Base-by-base conservation (phyloP, 2,888 invertebrate genomes). In the Loripinus fragilis region DNA sequence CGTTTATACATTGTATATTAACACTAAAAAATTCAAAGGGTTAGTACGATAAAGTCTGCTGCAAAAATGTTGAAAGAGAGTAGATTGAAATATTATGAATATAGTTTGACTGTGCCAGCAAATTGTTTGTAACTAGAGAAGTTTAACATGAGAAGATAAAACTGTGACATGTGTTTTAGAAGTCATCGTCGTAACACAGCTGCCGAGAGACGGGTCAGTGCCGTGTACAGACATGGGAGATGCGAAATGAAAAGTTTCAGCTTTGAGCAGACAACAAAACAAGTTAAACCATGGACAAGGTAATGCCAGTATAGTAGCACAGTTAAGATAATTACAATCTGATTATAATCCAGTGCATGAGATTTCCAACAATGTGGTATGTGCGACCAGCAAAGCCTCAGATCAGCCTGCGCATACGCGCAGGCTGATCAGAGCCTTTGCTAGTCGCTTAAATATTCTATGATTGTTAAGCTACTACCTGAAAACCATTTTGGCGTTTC, bases 171-270 rank as follows among this genome's bases (percentile, higher is more conserved):
- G 2, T 60, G 60, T 20, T 60, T 30, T 60, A 8, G 60, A 20
- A 33, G 8, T 17, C 60, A 30, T 12, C 30, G 60, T 17, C 30
- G 28, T 28, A 60, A 17, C 17, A 8, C 3, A 1, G 5, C 33
- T 7, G 60, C 17, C 5, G 17, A 17, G 28, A 60, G 30, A 3
- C 60, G 20, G 2, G 28, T 2, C 33, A 60, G 17, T 17, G 20
- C 60, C 2, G 60, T 60, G 5, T 60, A 20, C 17, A 30, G 33
- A 20, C 60, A 60, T 60, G 60, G 60, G 33, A 48, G 33, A 23
- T 72, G 28, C 42, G 71, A 65, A 23, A 72, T 72, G 20, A 72
- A 65, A 65, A 72, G 71, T 30, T 45, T 48, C 0, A 72, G 71
- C 35, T 64, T 72, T 33, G 64, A 72, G 30, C 66, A 41, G n/a